phyloP scores from a whole-genome alignment of 2,888 invertebrate genomes.

The Mythimna loreyi region DNA sequence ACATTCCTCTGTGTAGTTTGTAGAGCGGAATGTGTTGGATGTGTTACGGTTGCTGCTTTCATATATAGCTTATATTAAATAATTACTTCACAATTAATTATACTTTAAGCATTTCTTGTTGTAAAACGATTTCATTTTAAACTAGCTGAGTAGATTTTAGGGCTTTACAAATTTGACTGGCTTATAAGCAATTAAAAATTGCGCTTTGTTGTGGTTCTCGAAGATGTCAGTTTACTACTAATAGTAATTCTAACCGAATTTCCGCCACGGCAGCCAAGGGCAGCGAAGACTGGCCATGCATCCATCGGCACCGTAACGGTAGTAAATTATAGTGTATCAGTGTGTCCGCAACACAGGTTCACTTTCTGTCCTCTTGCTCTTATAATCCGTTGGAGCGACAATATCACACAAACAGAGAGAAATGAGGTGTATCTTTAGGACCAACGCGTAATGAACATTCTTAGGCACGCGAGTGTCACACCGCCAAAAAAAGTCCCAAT shows the following conservation, averaged over 20 bases:
- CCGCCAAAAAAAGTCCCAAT: neutral
- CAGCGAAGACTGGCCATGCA: neutral
- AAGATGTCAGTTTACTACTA: neutral
- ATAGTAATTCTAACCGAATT: too few relatives aligned
- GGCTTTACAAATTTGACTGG: neutral
- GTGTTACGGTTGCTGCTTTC: conserved; percentile 63
- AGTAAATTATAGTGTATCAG: neutral
- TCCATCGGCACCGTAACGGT: too few relatives aligned
- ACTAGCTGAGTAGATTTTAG: neutral
- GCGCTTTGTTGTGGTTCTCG: neutral
- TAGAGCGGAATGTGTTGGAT: conserved; percentile 61
- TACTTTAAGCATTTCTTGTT: neutral
- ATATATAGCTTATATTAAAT: conserved; percentile 28
- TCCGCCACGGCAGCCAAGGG: neutral
- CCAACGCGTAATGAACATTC: neutral
- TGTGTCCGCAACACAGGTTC: neutral
- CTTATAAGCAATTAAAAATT: neutral
- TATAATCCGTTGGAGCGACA: too few relatives aligned
- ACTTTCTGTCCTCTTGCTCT: neutral
- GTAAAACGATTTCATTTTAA: conserved; percentile 5
- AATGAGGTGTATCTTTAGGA: neutral
- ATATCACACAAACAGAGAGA: neutral
- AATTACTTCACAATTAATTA: conserved; percentile 33
- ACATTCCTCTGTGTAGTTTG: conserved; percentile 59
- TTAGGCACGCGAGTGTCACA: neutral